Evolutionary conservation across 2,797 vertebrate genomes (phyloP).

Genomic region (Argentina silus): DNA sequence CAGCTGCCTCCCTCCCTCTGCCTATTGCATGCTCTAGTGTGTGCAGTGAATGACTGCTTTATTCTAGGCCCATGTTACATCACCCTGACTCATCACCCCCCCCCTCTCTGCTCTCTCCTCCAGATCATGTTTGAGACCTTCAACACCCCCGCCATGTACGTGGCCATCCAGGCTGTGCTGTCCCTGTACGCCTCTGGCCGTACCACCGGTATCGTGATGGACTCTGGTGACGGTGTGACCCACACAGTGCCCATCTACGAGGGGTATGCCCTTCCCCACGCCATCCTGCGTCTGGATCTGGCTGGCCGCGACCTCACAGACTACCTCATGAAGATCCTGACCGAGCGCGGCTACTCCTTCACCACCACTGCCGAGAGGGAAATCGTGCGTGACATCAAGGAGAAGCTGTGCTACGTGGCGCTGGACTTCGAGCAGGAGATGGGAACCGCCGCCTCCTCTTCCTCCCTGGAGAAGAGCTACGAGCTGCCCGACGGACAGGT

Average conservation of each 20-base stretch:
- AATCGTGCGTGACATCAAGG: constrained; percentile 97
- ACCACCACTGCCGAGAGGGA: constrained; percentile 97
- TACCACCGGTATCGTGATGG: constrained; percentile 99
- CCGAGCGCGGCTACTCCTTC: constrained; percentile 96
- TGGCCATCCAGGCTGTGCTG: constrained; percentile 98
- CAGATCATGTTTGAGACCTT: constrained; percentile 99
- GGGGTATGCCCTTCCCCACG: constrained; percentile 95
- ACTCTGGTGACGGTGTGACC: constrained; percentile 95
- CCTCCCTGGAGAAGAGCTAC: constrained; percentile 96
- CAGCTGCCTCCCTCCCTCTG: background rate
- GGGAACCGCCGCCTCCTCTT: constrained; percentile 91
- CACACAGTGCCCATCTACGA: constrained; percentile 99
- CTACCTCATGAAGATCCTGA: constrained; percentile 99
- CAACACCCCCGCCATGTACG: constrained; percentile 99
- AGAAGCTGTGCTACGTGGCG: constrained; percentile 95
- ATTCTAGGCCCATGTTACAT: background rate
- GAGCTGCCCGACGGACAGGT: constrained; percentile 97
- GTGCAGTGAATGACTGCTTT: background rate
- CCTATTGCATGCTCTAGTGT: background rate
- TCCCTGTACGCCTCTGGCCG: constrained; percentile 98
- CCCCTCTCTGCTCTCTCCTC: background rate
- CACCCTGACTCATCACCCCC: background rate
- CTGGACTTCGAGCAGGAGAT: constrained; percentile 99
- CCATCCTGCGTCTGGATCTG: constrained; percentile 97
- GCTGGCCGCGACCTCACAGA: constrained; percentile 98